Evolutionary conservation across 1,140 invertebrate genomes (phyloP).

Genomic region (Ostrea edulis): DNA sequence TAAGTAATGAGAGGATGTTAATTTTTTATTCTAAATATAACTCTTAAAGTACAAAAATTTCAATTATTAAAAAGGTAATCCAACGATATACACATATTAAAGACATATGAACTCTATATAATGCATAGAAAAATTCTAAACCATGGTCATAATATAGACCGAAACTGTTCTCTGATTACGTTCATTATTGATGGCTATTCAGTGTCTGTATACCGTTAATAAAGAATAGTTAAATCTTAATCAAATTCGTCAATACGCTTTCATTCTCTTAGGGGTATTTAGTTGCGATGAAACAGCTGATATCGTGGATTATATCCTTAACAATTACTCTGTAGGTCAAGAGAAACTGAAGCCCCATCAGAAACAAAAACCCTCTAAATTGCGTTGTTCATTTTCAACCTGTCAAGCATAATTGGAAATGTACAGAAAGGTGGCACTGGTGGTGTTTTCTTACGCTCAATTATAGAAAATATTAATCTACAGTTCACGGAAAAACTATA

Average conservation of each 20-base stretch:
- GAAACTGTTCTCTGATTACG: background rate
- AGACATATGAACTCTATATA: background rate
- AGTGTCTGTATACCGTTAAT: background rate
- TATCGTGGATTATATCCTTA: slow-evolving; percentile 10
- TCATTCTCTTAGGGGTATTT: background rate
- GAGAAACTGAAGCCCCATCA: background rate
- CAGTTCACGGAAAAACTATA: slow-evolving; percentile 16
- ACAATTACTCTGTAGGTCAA: background rate
- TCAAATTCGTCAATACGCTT: background rate
- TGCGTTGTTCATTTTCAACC: slow-evolving; percentile 9
- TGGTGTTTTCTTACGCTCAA: slow-evolving; percentile 34
- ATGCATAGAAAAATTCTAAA: background rate
- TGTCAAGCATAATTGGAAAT: slow-evolving; percentile 27
- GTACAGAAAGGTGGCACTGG: background rate
- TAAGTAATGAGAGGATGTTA: too few species aligned
- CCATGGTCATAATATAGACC: background rate
- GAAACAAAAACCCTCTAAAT: slow-evolving; percentile 27
- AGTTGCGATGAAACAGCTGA: slow-evolving; percentile 19
- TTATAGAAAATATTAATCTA: slow-evolving; percentile 27
- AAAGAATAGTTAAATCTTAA: background rate
- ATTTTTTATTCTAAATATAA: too few species aligned
- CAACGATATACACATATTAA: too few species aligned
- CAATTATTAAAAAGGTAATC: too few species aligned
- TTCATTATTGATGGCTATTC: background rate
- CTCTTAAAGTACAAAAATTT: too few species aligned